Conservation (phyloP, 2,888 invertebrate genomes). For the Tricholauxania praeusta region DNA sequence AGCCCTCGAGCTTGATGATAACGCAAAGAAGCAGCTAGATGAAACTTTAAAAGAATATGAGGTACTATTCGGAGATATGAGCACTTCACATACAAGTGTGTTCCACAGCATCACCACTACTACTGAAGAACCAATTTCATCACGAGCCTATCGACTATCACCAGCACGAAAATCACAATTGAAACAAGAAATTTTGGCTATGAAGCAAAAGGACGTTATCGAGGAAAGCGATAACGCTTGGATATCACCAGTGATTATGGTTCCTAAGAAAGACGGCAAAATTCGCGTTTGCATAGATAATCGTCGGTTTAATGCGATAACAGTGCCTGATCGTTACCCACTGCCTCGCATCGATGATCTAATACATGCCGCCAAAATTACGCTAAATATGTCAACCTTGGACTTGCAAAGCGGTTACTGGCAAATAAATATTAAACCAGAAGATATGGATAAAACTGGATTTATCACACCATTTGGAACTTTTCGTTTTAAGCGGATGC, state of each 20-base stretch:
- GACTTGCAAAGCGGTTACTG: conserved; percentile 1
- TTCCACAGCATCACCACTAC: not conserved
- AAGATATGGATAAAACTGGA: no score
- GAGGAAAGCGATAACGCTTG: conserved; percentile 31
- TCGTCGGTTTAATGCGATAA: conserved; percentile 50
- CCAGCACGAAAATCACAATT: not conserved
- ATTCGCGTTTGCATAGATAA: conserved; percentile 54
- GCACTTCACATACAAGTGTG: not conserved
- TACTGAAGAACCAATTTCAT: not conserved
- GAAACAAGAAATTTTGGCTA: no score
- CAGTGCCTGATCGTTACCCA: conserved; percentile 43
- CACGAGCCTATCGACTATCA: not conserved
- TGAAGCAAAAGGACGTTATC: no score
- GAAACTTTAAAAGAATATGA: no score
- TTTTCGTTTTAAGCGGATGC: no score
- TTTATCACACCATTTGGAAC: no score
- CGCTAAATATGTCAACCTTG: not conserved
- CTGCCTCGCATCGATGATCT: conserved; percentile 54
- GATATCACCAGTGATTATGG: conserved; percentile 44
- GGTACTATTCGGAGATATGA: no score
- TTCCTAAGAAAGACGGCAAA: conserved; percentile 53
- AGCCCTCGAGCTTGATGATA: no score
- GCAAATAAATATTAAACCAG: not conserved
- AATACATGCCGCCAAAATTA: not conserved
- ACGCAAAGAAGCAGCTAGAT: no score